Evolutionary conservation across 2,888 invertebrate genomes (phyloP).

Genomic region (Desoria tigrina): DNA sequence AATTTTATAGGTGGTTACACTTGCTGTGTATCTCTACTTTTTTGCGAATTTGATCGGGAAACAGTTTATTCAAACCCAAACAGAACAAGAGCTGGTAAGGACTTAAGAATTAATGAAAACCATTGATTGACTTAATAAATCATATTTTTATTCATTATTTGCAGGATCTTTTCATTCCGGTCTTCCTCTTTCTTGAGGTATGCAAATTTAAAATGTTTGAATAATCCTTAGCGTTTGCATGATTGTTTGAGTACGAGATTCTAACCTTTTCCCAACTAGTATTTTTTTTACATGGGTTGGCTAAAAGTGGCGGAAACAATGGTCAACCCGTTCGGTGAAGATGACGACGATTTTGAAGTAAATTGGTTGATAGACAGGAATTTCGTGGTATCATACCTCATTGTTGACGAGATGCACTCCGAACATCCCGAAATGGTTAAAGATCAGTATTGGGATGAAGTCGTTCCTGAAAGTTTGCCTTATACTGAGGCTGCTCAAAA

Average conservation of each 20-base stretch:
- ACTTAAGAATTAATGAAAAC: not conserved
- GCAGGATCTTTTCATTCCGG: slow-evolving; percentile 43
- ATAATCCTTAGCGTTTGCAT: too few species aligned
- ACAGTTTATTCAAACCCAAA: slow-evolving; percentile 54
- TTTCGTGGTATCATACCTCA: slow-evolving; percentile 77
- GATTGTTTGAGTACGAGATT: too few species aligned
- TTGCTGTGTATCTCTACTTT: slow-evolving; percentile 61
- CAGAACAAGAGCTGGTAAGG: slow-evolving; percentile 25
- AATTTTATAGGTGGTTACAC: slow-evolving; percentile 60
- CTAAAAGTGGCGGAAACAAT: slow-evolving; percentile 58
- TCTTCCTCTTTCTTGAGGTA: slow-evolving; percentile 47
- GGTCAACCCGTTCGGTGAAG: slow-evolving; percentile 75
- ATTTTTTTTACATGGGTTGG: slow-evolving; percentile 58
- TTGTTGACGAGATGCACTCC: slow-evolving; percentile 87
- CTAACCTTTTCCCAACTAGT: slow-evolving; percentile 51
- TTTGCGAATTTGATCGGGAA: slow-evolving; percentile 59
- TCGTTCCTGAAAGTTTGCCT: slow-evolving; percentile 74
- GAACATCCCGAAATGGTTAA: too few species aligned
- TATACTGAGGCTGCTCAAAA: slow-evolving; percentile 83
- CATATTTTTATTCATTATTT: not conserved
- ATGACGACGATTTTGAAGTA: slow-evolving; percentile 83
- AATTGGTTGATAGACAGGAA: slow-evolving; percentile 57
- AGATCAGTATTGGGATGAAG: slow-evolving; percentile 71
- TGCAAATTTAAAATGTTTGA: not conserved
- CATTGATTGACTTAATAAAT: not conserved